Conservation (phyloP, 2,888 invertebrate genomes). For the Crematogaster levior region DNA sequence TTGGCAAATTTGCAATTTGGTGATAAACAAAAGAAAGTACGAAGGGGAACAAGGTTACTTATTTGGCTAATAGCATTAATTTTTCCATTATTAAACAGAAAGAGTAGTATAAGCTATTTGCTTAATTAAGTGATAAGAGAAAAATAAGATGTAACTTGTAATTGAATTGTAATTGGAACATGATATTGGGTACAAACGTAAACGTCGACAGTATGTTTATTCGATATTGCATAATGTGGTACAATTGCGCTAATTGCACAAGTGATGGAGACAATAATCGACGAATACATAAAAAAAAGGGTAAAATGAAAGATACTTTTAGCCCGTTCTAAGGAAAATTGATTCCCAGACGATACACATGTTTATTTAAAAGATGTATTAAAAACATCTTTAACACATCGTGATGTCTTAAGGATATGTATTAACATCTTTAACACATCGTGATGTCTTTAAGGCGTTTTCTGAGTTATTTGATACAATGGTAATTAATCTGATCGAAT, state of each 20-base stretch:
- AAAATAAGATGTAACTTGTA: conserved; percentile 30
- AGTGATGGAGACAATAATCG: conserved; percentile 71
- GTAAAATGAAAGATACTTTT: conserved; percentile 48
- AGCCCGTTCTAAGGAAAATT: conserved; percentile 4
- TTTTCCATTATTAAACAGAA: conserved; percentile 46
- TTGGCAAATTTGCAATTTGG: conserved; percentile 67
- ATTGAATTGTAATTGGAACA: conserved; percentile 12
- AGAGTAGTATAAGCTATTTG: conserved; percentile 39
- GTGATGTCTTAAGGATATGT: no score
- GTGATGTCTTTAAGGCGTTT: no score
- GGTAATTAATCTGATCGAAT: conserved; percentile 48
- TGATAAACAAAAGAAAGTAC: conserved; percentile 61
- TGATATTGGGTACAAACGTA: conserved; percentile 17
- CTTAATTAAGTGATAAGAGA: conserved; percentile 28
- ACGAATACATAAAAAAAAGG: conserved; percentile 39
- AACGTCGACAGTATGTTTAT: conserved; percentile 30
- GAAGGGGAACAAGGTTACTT: conserved; percentile 23
- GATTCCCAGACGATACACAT: no score
- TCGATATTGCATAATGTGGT: conserved; percentile 31
- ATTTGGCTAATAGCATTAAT: conserved; percentile 12
- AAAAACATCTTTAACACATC: no score
- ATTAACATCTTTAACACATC: no score
- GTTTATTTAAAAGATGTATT: no score
- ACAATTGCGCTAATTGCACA: conserved; percentile 57
- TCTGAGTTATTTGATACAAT: conserved; percentile 51